Conservation (phyloP, 2,888 invertebrate species). For the Chrysolina haemoptera region DNA sequence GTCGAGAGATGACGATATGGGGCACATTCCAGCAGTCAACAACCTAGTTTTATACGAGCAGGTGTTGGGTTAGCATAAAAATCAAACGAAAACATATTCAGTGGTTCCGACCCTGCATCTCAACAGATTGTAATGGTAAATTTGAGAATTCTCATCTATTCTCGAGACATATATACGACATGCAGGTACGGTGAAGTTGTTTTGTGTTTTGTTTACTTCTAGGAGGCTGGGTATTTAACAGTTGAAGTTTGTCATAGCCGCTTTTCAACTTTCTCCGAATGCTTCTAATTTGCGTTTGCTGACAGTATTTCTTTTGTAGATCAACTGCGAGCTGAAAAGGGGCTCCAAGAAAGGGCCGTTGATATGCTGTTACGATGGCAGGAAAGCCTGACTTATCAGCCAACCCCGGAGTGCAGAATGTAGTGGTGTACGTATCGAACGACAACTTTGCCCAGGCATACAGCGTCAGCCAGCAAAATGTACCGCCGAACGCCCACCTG, state of each 20-base stretch:
- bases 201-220: constrained; percentile 38
- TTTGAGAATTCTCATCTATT: constrained; percentile 62
- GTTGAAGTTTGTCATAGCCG: not conserved
- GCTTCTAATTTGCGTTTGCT: not conserved
- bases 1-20: constrained; percentile 53
- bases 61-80: constrained; percentile 67
- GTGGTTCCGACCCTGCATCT: constrained; percentile 44
- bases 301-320: constrained; percentile 60
- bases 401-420: constrained; percentile 72
- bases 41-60: constrained; percentile 65
- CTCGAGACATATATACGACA: constrained; percentile 67
- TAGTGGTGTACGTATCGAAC: constrained; percentile 74
- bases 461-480: constrained; percentile 71
- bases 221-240: constrained; percentile 42
- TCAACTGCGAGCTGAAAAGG: constrained; percentile 65
- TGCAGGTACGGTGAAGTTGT: constrained; percentile 66
- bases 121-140: constrained; percentile 69
- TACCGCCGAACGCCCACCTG: constrained; percentile 64
- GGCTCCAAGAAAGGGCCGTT: constrained; percentile 75
- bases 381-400: constrained; percentile 83
- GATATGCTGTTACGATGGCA: constrained; percentile 84
- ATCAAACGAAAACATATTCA: constrained; percentile 50
- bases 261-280: constrained; percentile 29
- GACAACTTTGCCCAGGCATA: constrained; percentile 73
- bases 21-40: constrained; percentile 49